Base-by-base conservation (phyloP, 37 sponge, comb jelly and placozoan species). In the Ianthella basta region DNA sequence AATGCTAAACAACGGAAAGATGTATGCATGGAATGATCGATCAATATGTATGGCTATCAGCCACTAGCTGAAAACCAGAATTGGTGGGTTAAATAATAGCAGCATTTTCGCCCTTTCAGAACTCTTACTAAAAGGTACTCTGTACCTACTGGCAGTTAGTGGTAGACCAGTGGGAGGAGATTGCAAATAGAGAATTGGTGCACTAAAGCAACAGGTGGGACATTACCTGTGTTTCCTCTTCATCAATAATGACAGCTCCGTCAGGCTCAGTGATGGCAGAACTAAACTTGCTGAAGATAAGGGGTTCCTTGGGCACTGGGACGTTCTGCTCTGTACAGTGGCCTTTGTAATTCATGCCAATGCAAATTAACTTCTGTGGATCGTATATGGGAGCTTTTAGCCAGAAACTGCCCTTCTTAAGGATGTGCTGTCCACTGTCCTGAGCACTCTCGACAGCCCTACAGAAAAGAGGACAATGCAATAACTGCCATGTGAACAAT, bases 261-360 rank as follows among this genome's bases (percentile, higher is more conserved):
- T 89, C 75, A 68, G 95, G 95, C 18, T 95, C 95, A 35, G 87
- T 89, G 81, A 95, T 92, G 63, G 95, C 86, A 24, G 93, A 91
- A 57, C 60, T 65, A 50, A 95, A 95, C 88, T 95, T 95, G 92
- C 88, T 95, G 82, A 95, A 95, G 30, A 95, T 85, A 53, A 95
- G 72, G 27, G 95, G 95, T 72, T 95, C 95, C 73, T 50, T 44
- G 18, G 95, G 95, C 1, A 95, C 92, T 19, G 95, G 95, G 20
- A 91, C 37, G 72, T 92, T 92, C 86, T 95, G 95, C 82, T 95
- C 95, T 0, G 86, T 89, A 83, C 95, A 95, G 68, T 95, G 95
- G 83, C 92, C 95, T 23, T 85, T 82, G 59, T 95, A 95, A 83
- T 95, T 95, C 92, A 95, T 89, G 4, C 95, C 95, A 20, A 95